phyloP scores from a whole-genome alignment of 1,140 invertebrate genomes.

The Orussus abietinus region DNA sequence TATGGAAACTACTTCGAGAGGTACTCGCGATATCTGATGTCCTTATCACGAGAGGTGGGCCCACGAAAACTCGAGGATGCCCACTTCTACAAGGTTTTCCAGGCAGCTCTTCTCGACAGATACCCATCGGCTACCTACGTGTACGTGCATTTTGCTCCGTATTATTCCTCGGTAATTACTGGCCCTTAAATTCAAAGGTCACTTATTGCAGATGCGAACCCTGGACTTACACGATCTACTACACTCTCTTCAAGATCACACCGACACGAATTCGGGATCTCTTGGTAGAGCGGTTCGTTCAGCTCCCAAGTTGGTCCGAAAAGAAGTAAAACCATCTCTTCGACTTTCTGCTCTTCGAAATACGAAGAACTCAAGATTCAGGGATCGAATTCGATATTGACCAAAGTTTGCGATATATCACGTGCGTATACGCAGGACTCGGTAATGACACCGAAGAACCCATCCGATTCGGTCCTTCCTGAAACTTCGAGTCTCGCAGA shows the following conservation, averaged over 20 bases:
- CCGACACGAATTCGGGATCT: constrained; percentile 54
- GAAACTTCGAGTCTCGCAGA: too few species aligned
- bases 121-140: constrained; percentile 55
- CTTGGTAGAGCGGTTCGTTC: constrained; percentile 55
- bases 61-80: constrained; percentile 47
- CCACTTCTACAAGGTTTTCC: constrained; percentile 52
- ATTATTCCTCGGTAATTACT: too few species aligned
- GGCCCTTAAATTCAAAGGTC: too few species aligned
- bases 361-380: too few species aligned
- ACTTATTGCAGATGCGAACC: constrained; percentile 35
- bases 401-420: too few species aligned
- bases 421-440: too few species aligned
- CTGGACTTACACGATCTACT: constrained; percentile 52
- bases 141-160: constrained; percentile 53
- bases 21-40: constrained; percentile 55
- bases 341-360: too few species aligned
- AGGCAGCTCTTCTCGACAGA: constrained; percentile 51
- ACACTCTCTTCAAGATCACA: constrained; percentile 51
- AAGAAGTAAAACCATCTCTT: too few species aligned
- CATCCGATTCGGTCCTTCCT: too few species aligned
- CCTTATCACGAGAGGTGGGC: constrained; percentile 37
- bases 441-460: too few species aligned
- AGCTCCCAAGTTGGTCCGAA: constrained; percentile 48
- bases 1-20: constrained; percentile 58
- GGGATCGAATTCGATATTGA: too few species aligned